phyloP scores from a whole-genome alignment of 2,888 invertebrate genomes.

The Yponomeuta plumbellus region DNA sequence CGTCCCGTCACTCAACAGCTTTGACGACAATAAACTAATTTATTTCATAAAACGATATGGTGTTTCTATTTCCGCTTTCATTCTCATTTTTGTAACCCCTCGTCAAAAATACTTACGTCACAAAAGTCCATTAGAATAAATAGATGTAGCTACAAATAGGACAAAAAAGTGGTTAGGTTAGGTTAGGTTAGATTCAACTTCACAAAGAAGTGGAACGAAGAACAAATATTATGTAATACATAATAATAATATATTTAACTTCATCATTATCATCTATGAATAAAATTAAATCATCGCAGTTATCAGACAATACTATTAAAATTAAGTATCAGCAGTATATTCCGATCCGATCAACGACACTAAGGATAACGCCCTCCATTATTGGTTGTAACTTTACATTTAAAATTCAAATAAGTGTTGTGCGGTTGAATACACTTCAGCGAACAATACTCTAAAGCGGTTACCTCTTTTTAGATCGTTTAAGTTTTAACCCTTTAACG shows the following conservation, averaged over 20 bases:
- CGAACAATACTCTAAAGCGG: too few relatives aligned
- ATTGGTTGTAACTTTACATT: too few relatives aligned
- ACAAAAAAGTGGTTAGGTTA: too few relatives aligned
- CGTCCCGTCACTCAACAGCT: constrained; percentile 6
- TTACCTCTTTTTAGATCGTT: too few relatives aligned
- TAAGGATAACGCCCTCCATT: neutral
- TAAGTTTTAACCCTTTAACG: too few relatives aligned
- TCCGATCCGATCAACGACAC: neutral
- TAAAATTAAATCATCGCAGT: neutral
- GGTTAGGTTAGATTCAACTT: too few relatives aligned
- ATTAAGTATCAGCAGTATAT: neutral
- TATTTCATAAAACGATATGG: constrained; percentile 62
- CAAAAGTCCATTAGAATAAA: too few relatives aligned
- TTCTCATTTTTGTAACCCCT: neutral
- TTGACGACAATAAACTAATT: constrained; percentile 74
- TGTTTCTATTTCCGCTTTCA: constrained; percentile 36
- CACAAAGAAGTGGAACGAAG: neutral
- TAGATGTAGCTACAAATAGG: too few relatives aligned
- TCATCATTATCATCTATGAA: neutral
- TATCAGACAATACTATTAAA: neutral
- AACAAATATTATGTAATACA: neutral
- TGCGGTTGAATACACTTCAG: too few relatives aligned
- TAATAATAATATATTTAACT: constrained; percentile 10
- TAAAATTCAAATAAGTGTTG: too few relatives aligned
- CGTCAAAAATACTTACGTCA: too few relatives aligned